phyloP scores from a whole-genome alignment of 2,113 vertebrate species.

The Noturus placidus region DNA sequence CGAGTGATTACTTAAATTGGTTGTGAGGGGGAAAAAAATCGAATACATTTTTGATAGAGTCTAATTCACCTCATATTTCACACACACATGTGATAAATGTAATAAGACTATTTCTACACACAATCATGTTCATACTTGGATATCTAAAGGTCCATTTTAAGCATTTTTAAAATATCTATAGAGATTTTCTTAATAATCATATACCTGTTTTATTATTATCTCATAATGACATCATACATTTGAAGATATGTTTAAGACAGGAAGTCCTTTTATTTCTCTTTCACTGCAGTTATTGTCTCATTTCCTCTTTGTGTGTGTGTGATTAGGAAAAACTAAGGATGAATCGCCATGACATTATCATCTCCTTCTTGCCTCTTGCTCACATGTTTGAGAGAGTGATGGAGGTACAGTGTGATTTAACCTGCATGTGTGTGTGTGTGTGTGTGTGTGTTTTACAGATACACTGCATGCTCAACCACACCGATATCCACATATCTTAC shows the following conservation, averaged over 20 bases:
- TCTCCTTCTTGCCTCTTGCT: constrained; percentile 95
- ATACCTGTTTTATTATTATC: background rate
- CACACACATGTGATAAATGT: background rate
- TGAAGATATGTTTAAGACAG: too few relatives aligned
- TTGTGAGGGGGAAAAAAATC: too few relatives aligned
- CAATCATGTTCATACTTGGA: background rate
- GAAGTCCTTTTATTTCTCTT: background rate
- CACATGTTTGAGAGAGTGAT: constrained; percentile 97
- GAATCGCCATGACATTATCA: constrained; percentile 77
- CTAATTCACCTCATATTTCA: too few relatives aligned
- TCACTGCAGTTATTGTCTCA: background rate
- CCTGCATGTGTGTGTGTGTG: constrained; percentile 49
- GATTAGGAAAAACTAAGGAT: constrained; percentile 69
- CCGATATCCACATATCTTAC: constrained; percentile 89
- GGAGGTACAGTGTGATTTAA: constrained; percentile 78
- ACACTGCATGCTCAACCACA: constrained; percentile 68
- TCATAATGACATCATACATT: too few relatives aligned
- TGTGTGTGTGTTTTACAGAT: constrained; percentile 73
- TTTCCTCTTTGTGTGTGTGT: constrained; percentile 22
- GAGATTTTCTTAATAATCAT: background rate
- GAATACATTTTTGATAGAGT: too few relatives aligned
- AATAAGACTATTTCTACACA: background rate
- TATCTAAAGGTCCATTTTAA: too few relatives aligned
- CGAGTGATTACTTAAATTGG: too few relatives aligned
- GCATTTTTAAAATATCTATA: background rate